Conservation (phyloP, 2,797 vertebrate species). For the Pelochelys cantorii region DNA sequence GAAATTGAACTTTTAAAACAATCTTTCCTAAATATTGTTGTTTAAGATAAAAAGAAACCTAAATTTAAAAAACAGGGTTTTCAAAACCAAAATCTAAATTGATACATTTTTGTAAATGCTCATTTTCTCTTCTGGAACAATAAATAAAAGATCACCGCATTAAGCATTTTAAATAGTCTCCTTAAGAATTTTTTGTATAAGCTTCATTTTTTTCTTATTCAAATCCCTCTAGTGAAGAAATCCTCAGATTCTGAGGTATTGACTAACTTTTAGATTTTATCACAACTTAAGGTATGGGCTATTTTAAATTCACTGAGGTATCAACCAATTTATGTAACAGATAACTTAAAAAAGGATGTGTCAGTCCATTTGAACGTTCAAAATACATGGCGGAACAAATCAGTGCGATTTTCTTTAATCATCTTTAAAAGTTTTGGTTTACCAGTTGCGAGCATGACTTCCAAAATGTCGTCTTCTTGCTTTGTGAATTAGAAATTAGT, state of each 20-base stretch:
- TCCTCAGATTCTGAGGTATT: conserved; percentile 1
- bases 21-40: background rate
- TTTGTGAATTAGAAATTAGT: background rate
- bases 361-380: background rate
- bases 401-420: background rate
- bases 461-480: background rate
- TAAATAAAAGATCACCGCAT: background rate
- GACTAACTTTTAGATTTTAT: background rate
- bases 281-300: background rate
- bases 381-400: conserved; percentile 28
- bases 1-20: background rate
- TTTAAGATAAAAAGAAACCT: background rate
- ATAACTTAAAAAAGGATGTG: background rate
- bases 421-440: background rate
- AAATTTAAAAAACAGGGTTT: too few species aligned
- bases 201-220: background rate
- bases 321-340: background rate
- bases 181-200: background rate
- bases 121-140: background rate
- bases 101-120: background rate
- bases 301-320: background rate
- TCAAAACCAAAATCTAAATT: background rate
- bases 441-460: background rate
- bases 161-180: background rate
- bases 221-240: background rate